Evolutionary conservation across 2,888 invertebrate species (phyloP).

Genomic region (Cloeon dipterum): DNA sequence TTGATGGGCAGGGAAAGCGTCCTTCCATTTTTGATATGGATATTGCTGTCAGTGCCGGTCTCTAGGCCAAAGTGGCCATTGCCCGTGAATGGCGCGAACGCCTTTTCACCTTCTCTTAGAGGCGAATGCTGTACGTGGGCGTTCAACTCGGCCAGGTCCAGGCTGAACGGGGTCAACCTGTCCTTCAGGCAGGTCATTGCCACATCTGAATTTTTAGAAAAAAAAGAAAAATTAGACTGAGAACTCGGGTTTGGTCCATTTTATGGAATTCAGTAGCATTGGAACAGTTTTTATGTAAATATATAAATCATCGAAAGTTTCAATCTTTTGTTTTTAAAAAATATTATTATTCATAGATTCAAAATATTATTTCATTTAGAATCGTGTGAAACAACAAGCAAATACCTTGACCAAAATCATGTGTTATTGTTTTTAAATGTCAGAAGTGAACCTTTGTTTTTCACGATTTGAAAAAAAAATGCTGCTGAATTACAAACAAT

Average conservation of each 20-base stretch:
- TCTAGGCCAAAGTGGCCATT: constrained; percentile 48
- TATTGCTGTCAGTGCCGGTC: constrained; percentile 32
- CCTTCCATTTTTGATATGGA: constrained; percentile 42
- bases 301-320: no score
- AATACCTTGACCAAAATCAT: no score
- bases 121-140: constrained; percentile 37
- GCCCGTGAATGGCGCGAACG: constrained; percentile 48
- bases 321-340: no score
- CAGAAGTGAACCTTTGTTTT: no score
- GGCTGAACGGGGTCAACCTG: constrained; percentile 33
- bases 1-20: constrained; percentile 37
- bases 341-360: no score
- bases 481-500: no score
- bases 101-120: constrained; percentile 26
- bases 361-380: no score
- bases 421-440: no score
- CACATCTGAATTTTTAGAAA: constrained; percentile 15
- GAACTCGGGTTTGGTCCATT: not conserved
- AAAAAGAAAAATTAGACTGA: not conserved
- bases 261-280: no score
- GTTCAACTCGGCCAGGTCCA: constrained; percentile 37
- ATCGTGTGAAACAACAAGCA: no score
- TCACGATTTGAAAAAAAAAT: no score
- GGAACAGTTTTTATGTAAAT: no score
- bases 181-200: constrained; percentile 41